phyloP scores from a whole-genome alignment of 2,113 vertebrate species.

The Tragelaphus strepsiceros region DNA sequence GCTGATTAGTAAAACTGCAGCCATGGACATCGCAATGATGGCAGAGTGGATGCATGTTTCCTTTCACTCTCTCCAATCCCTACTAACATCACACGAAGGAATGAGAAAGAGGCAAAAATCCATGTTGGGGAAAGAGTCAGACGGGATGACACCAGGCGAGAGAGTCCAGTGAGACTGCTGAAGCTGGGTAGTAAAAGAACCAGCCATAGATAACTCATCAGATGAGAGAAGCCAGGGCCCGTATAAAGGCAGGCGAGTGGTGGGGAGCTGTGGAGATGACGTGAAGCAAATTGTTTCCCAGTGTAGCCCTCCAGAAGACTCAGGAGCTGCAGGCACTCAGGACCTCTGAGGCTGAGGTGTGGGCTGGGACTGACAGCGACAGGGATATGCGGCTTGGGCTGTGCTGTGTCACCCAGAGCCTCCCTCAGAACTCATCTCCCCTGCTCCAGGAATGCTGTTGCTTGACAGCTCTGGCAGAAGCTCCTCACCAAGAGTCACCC shows the following conservation, averaged over 20 bases:
- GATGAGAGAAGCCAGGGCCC: not conserved
- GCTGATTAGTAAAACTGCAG: not conserved
- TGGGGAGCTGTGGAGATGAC: not conserved
- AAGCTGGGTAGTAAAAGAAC: not conserved
- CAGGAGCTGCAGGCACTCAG: not conserved
- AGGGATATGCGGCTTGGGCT: fast-evolving
- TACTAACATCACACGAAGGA: not conserved
- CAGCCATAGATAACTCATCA: not conserved
- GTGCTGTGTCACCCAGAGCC: too few species aligned
- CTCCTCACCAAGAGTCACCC: not conserved
- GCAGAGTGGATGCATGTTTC: not conserved
- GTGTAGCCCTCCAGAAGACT: not conserved
- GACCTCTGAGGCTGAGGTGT: not conserved
- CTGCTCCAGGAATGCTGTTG: not conserved
- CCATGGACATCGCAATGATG: not conserved
- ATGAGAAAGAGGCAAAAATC: not conserved
- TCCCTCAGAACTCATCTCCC: too few species aligned
- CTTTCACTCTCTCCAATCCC: not conserved
- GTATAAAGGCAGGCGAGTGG: too few species aligned
- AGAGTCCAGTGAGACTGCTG: not conserved
- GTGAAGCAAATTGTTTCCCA: not conserved
- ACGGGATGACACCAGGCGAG: not conserved
- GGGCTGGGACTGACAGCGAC: not conserved
- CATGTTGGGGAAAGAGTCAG: not conserved
- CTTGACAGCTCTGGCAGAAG: not conserved